phyloP scores from a whole-genome alignment of 2,888 invertebrate species.

The Zele albiditarsus region DNA sequence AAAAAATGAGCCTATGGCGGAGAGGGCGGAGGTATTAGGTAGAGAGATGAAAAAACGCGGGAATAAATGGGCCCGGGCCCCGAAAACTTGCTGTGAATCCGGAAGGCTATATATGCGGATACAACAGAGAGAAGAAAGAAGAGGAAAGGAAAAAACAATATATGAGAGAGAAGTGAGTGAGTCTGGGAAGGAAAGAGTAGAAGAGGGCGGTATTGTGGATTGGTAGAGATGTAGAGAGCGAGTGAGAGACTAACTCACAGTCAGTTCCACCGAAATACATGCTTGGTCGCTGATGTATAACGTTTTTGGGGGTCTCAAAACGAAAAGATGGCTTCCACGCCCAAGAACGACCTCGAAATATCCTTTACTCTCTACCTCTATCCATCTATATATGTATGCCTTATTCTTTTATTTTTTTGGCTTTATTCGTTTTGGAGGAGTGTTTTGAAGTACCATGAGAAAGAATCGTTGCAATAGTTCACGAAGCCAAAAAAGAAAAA shows the following conservation, averaged over 20 bases:
- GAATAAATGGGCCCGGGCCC: constrained; percentile 63
- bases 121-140: constrained; percentile 2
- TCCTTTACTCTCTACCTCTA: constrained; percentile 40
- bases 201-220: constrained; percentile 40
- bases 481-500: neutral
- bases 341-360: constrained; percentile 66
- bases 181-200: constrained; percentile 41
- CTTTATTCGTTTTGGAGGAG: constrained; percentile 10
- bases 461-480: constrained; percentile 32
- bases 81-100: constrained; percentile 54
- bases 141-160: constrained; percentile 35
- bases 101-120: constrained; percentile 38
- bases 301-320: constrained; percentile 38
- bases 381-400: constrained; percentile 20
- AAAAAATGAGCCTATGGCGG: neutral
- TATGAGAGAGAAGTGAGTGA: constrained; percentile 27
- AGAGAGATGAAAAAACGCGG: constrained; percentile 43
- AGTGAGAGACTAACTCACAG: constrained; percentile 43
- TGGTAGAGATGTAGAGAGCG: constrained; percentile 48
- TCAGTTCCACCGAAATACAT: constrained; percentile 48
- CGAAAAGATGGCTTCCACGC: constrained; percentile 65
- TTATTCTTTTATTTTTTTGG: constrained; percentile 38
- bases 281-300: constrained; percentile 48
- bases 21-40: constrained; percentile 33
- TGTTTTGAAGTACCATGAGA: constrained; percentile 28